Evolutionary conservation across 1,140 invertebrate species (phyloP).

Genomic region (Pachypsylla venusta): DNA sequence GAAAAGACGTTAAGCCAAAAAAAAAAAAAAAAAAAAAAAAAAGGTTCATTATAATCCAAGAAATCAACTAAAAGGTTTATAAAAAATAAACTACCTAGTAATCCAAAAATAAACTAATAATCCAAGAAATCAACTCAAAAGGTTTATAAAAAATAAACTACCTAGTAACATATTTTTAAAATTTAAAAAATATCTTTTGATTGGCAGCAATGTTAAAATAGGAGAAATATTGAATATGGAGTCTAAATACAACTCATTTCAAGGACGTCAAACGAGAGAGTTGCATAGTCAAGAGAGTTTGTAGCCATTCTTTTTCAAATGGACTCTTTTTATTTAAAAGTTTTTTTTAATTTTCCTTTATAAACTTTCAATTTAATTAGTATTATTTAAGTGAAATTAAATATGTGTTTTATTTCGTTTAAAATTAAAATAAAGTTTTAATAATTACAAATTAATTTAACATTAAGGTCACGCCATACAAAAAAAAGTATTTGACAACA

Average conservation of each 20-base stretch:
- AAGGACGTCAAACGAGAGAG: constrained; percentile 6
- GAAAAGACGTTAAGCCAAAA: too few relatives aligned
- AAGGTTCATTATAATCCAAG: too few relatives aligned
- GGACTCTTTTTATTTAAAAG: neutral
- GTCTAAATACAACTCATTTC: constrained; percentile 7
- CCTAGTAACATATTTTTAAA: too few relatives aligned
- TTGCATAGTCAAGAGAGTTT: constrained; percentile 6
- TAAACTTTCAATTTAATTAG: constrained; percentile 8
- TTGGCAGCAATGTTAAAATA: constrained; percentile 3
- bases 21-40: too few relatives aligned
- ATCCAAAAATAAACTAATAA: too few relatives aligned
- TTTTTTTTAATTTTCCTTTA: neutral
- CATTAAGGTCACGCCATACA: constrained; percentile 4
- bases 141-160: too few relatives aligned
- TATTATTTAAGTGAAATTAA: neutral
- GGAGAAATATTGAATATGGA: constrained; percentile 6
- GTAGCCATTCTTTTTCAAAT: constrained; percentile 5
- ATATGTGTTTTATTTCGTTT: constrained; percentile 8
- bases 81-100: too few relatives aligned
- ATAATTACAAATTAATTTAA: neutral
- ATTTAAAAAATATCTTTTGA: too few relatives aligned
- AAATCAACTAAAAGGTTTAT: too few relatives aligned
- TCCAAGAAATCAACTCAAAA: too few relatives aligned
- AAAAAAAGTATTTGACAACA: neutral
- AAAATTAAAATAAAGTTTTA: constrained; percentile 4